Conservation (phyloP, 2,113 vertebrate species). For the Eubucco bourcierii region DNA sequence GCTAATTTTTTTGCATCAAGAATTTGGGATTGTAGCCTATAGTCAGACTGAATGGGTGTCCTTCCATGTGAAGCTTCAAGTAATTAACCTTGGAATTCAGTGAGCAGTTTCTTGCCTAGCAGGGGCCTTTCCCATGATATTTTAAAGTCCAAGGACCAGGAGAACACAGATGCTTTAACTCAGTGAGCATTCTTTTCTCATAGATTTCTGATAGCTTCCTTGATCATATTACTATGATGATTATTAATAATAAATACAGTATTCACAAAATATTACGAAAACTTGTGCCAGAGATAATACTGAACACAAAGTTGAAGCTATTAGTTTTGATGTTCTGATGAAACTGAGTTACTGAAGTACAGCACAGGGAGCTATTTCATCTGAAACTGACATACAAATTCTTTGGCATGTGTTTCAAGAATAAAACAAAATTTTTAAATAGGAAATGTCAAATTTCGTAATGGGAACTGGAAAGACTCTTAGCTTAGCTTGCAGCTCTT, state of each 20-base stretch:
- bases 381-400: constrained; percentile 17
- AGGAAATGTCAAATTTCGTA: background rate
- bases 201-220: background rate
- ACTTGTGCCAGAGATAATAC: background rate
- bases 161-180: constrained; percentile 6
- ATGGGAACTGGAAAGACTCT: background rate
- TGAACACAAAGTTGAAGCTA: background rate
- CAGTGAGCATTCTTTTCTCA: background rate
- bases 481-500: background rate
- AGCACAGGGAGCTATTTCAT: background rate
- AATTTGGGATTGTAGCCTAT: background rate
- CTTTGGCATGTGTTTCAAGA: background rate
- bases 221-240: background rate
- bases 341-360: background rate
- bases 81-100: constrained; percentile 17
- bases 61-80: background rate
- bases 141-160: background rate
- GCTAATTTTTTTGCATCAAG: background rate
- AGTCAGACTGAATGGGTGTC: background rate
- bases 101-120: background rate
- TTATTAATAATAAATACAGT: background rate
- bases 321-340: constrained; percentile 12
- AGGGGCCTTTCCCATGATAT: background rate
- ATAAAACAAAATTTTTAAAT: background rate
- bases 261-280: background rate